A percentile compares a stretch with the other conserved stretches of the same genome.
These are phyloP conservation scores for Paralinhomoeus sp. DNA, from an alignment of 2,888 invertebrate species.

Conservation along the genomic window DNA sequence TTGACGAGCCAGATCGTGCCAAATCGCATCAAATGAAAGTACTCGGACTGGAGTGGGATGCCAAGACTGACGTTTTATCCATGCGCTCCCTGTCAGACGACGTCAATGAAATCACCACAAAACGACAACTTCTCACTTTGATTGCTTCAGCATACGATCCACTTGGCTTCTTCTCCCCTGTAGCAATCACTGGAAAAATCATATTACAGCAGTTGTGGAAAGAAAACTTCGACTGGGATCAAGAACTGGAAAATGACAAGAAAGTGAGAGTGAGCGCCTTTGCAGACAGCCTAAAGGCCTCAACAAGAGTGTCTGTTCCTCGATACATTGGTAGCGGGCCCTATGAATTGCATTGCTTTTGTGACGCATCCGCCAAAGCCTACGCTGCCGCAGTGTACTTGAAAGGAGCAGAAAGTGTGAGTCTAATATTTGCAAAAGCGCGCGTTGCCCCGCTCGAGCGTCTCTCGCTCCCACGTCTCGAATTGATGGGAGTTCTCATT, in stretches of 20 bases:
- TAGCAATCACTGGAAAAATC: conserved; percentile 11
- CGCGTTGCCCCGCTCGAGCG: no score
- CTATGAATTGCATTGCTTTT: conserved; percentile 3
- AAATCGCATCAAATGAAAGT: no score
- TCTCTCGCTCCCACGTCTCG: no score
- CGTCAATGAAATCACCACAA: conserved; percentile 8
- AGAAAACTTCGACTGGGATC: conserved; percentile 14
- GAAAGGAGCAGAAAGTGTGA: not conserved
- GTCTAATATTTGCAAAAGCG: no score
- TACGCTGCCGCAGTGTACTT: conserved; percentile 7
- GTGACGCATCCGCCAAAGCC: conserved; percentile 9
- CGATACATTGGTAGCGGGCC: not conserved
- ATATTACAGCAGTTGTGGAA: conserved; percentile 15
- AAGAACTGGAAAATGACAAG: conserved; percentile 6
- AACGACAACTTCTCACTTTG: conserved; percentile 10
- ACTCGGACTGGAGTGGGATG: no score
- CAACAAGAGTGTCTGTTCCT: not conserved
- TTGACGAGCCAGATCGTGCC: no score
- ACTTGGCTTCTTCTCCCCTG: conserved; percentile 13
- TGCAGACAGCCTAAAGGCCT: not conserved
- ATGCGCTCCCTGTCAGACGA: not conserved
- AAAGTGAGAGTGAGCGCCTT: not conserved
- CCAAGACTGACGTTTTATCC: not conserved
- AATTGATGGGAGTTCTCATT: no score
- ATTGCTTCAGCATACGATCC: conserved; percentile 17